A percentile compares a stretch with the other conserved stretches of the same genome.
Conservation (phyloP, 1,140 invertebrate species). For the Colletes latitarsis region DNA sequence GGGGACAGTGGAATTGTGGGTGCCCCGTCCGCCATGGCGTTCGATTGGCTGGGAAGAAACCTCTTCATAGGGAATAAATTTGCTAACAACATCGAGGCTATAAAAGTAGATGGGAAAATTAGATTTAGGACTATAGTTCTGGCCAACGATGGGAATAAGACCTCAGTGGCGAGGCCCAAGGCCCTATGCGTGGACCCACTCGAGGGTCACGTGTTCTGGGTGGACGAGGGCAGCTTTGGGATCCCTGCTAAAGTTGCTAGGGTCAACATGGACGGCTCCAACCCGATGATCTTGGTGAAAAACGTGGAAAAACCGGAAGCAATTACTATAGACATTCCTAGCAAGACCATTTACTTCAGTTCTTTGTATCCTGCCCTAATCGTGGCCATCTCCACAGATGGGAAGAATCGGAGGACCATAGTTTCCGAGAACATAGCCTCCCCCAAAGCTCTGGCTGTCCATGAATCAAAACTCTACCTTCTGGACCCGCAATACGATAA, state of each 20-base stretch:
- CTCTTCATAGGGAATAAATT: slow-evolving; percentile 95
- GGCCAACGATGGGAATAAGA: slow-evolving; percentile 93
- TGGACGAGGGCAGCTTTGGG: slow-evolving; percentile 95
- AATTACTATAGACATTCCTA: slow-evolving; percentile 92
- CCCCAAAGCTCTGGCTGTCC: slow-evolving; percentile 92
- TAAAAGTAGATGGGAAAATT: slow-evolving; percentile 92
- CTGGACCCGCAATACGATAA: slow-evolving; percentile 95
- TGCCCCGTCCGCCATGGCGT: slow-evolving; percentile 93
- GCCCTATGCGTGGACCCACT: slow-evolving; percentile 94
- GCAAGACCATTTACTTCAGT: slow-evolving; percentile 93
- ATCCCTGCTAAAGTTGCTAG: slow-evolving; percentile 95
- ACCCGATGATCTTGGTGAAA: slow-evolving; percentile 86
- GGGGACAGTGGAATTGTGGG: slow-evolving; percentile 92
- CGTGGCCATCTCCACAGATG: slow-evolving; percentile 89
- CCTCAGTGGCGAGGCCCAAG: slow-evolving; percentile 93
- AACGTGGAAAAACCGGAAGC: slow-evolving; percentile 88
- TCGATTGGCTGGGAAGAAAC: slow-evolving; percentile 98
- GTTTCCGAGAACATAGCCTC: slow-evolving; percentile 88
- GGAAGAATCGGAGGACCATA: slow-evolving; percentile 86
- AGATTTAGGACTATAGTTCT: slow-evolving; percentile 93
- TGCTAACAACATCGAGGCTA: slow-evolving; percentile 95
- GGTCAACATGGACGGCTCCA: slow-evolving; percentile 96
- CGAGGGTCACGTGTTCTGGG: slow-evolving; percentile 94
- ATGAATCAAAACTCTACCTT: slow-evolving; percentile 92
- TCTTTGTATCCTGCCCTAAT: slow-evolving; percentile 88